Evolutionary conservation across 2,888 invertebrate species (phyloP), one percentile per base, ranked within the genome.

Genomic region (Lochmaea crataegi): DNA sequence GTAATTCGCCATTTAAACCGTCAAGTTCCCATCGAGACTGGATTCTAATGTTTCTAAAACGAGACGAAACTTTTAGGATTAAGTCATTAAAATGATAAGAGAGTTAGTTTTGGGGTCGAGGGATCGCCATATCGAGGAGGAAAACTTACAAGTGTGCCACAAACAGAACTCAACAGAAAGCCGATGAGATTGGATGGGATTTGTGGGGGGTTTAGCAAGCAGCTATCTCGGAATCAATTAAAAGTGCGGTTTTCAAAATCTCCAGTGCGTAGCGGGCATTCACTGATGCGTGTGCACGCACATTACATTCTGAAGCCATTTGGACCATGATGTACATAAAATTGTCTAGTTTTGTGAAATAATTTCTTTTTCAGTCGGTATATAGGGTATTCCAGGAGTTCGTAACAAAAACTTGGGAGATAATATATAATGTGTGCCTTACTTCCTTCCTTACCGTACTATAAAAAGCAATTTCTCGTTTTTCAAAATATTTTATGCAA

Each of bases 171-270:
- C 74, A 57, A 42, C 64, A 61, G 51, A 57, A 51, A 61, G 51
- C 61, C 48, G 66, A 48, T 41, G 75, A 78, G 78, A 79, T 78
- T 77, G 78, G 74, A 75, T 73, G 74, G 78, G 79, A 79, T 78
- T 79, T 74, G 67, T 56, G 72, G 71, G 69, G 26, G 56, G 51
- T 67, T 73, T 73, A 71, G 65, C 72, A 75, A 76, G 75, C 76
- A 67, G 66, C 71, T 78, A 78, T 79, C 78, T 76, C 76, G 73
- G 75, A 81, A 81, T 81, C 81, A 80, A 81, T 80, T 80, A 80
- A 77, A 76, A 76, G 73, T 76, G 78, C 68, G 74, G 77, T 75
- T 74, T 73, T 76, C 61, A 65, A 72, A 69, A 73, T 71, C 66
- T 75, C 58, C 48, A 65, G 71, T 66, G 78, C 76, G 77, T 75